Percentiles rank a stretch among this genome's conserved stretches.
Evolutionary conservation across 2,113 vertebrate species (phyloP).

Genomic region (Gambusia affinis): DNA sequence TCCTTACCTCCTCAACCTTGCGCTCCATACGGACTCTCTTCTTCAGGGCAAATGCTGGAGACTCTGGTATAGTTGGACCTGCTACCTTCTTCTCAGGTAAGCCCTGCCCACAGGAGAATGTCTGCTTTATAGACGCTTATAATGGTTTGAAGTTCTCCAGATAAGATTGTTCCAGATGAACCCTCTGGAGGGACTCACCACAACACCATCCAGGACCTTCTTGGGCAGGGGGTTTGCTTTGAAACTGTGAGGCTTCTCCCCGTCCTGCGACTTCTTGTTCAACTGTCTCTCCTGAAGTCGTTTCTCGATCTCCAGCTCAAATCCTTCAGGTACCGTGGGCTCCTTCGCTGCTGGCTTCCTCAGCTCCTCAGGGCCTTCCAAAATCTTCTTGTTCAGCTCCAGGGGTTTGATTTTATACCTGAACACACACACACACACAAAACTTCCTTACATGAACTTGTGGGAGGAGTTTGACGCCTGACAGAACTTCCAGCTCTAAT

Average conservation of each 20-base stretch:
- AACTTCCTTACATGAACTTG: neutral
- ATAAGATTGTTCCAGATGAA: neutral
- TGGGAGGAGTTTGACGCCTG: no score
- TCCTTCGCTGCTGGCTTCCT: slow-evolving; percentile 86
- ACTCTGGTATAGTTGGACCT: slow-evolving; percentile 87
- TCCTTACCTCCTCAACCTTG: slow-evolving; percentile 81
- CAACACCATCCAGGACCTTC: slow-evolving; percentile 88
- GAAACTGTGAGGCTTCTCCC: slow-evolving; percentile 79
- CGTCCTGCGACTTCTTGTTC: slow-evolving; percentile 79
- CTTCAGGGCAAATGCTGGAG: slow-evolving; percentile 89
- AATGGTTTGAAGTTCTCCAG: neutral
- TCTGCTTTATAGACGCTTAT: neutral
- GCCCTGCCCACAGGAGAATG: slow-evolving; percentile 78
- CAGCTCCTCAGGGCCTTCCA: slow-evolving; percentile 80
- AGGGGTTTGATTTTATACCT: slow-evolving; percentile 93
- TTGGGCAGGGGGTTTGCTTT: slow-evolving; percentile 87
- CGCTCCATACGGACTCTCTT: slow-evolving; percentile 77
- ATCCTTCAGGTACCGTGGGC: slow-evolving; percentile 85
- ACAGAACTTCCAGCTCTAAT: no score
- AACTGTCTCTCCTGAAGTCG: slow-evolving; percentile 85
- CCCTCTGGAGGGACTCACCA: slow-evolving; percentile 79
- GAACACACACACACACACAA: neutral
- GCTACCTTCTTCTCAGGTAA: slow-evolving; percentile 87
- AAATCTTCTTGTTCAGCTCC: slow-evolving; percentile 86
- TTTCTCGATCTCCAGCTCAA: slow-evolving; percentile 90